A percentile compares a stretch with the other conserved stretches of the same genome.
phyloP scores from a whole-genome alignment of 2,113 vertebrate species.

The Callipepla squamata region DNA sequence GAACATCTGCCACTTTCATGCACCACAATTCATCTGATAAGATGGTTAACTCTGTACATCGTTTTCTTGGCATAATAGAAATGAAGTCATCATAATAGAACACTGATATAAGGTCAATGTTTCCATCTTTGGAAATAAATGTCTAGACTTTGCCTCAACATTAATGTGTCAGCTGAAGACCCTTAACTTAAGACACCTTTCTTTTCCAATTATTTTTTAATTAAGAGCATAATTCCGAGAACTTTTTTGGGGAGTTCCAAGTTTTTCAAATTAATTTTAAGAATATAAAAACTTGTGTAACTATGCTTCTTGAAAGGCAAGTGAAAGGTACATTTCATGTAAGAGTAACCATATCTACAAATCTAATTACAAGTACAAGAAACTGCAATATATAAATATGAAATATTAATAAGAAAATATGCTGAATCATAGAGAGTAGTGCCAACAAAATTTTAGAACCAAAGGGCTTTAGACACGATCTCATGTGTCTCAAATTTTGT shows the following conservation, averaged over 20 bases:
- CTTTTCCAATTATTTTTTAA: constrained; percentile 66
- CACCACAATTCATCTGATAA: background rate
- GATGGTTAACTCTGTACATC: constrained; percentile 47
- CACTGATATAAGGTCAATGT: constrained; percentile 59
- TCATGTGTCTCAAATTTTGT: background rate
- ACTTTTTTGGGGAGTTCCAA: background rate
- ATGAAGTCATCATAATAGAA: constrained; percentile 60
- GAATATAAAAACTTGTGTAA: background rate
- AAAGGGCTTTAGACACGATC: background rate
- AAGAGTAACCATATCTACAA: background rate
- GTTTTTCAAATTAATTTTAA: background rate
- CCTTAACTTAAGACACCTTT: constrained; percentile 70
- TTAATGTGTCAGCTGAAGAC: constrained; percentile 72
- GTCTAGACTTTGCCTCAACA: constrained; percentile 69
- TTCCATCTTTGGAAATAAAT: constrained; percentile 73
- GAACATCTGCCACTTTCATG: constrained; percentile 39
- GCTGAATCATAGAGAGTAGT: background rate
- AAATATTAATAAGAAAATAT: constrained; percentile 11
- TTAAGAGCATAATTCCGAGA: background rate
- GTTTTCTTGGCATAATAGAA: constrained; percentile 56
- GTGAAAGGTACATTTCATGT: background rate
- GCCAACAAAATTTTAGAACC: background rate
- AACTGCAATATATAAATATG: background rate
- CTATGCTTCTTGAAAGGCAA: background rate
- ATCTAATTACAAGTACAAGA: background rate